A percentile compares a stretch with the other conserved stretches of the same genome.
Conservation (phyloP, 1,140 invertebrate genomes). For the Hyles vespertilio region DNA sequence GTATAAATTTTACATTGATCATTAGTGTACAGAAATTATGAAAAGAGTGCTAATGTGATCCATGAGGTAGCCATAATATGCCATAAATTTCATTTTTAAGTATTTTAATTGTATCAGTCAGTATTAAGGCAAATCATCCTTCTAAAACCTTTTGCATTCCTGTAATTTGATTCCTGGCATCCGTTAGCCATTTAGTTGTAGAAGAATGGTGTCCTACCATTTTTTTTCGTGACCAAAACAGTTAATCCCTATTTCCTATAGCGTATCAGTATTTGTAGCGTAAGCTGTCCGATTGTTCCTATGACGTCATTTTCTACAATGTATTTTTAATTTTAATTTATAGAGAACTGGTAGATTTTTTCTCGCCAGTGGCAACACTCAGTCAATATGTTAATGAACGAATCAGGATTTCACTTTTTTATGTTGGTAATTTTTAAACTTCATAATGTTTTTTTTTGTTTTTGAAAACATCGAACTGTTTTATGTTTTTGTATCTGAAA, state of each 20-base stretch:
- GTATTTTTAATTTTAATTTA: neutral
- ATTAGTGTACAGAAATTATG: conserved; percentile 13
- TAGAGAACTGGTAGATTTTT: too few species aligned
- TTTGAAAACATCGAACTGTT: too few species aligned
- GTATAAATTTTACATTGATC: conserved; percentile 35
- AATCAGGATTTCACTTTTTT: too few species aligned
- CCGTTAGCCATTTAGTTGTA: conserved; percentile 48
- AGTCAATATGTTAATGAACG: too few species aligned
- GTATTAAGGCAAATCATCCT: conserved; percentile 10
- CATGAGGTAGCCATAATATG: conserved; percentile 72
- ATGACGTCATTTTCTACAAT: conserved; percentile 26
- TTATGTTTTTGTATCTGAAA: too few species aligned
- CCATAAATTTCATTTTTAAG: conserved; percentile 47
- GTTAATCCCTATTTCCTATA: conserved; percentile 50
- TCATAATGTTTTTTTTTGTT: too few species aligned
- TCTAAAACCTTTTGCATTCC: conserved; percentile 59
- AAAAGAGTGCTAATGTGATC: conserved; percentile 60
- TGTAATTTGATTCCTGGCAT: conserved; percentile 56
- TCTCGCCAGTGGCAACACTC: too few species aligned
- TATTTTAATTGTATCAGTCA: conserved; percentile 18
- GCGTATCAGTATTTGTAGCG: conserved; percentile 66
- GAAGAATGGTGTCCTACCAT: conserved; percentile 33
- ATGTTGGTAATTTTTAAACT: too few species aligned
- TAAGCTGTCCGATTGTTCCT: conserved; percentile 69
- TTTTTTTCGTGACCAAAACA: conserved; percentile 35